A percentile compares a stretch with the other conserved stretches of the same genome.
Conservation (phyloP, 1,140 invertebrate species). For the Dendrolimus punctatus region DNA sequence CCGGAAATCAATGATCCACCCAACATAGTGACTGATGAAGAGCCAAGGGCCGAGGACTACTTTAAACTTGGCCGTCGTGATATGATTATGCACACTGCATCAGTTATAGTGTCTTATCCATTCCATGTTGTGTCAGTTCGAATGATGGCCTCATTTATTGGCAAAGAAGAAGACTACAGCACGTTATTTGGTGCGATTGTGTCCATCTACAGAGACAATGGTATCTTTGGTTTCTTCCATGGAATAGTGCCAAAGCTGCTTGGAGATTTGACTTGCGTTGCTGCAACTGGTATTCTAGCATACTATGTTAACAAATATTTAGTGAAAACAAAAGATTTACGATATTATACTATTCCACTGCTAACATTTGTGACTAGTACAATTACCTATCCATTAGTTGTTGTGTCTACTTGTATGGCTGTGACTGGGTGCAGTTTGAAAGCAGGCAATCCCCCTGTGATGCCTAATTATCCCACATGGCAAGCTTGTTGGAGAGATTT, state of each 20-base stretch:
- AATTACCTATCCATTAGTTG: slow-evolving; percentile 88
- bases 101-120: slow-evolving; percentile 87
- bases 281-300: slow-evolving; percentile 80
- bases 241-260: slow-evolving; percentile 87
- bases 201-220: slow-evolving; percentile 87
- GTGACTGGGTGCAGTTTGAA: slow-evolving; percentile 82
- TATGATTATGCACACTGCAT: slow-evolving; percentile 79
- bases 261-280: slow-evolving; percentile 82
- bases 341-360: slow-evolving; percentile 73
- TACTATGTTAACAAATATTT: slow-evolving; percentile 86
- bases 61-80: slow-evolving; percentile 73
- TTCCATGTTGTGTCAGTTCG: slow-evolving; percentile 89
- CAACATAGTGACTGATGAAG: slow-evolving; percentile 66
- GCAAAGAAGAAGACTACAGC: slow-evolving; percentile 87
- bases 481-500: slow-evolving; percentile 86
- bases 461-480: slow-evolving; percentile 87
- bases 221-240: slow-evolving; percentile 87
- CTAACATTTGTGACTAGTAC: slow-evolving; percentile 79
- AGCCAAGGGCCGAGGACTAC: slow-evolving; percentile 63
- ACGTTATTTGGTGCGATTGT: slow-evolving; percentile 80
- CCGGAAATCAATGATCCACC: slow-evolving; percentile 64
- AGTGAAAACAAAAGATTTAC: slow-evolving; percentile 81
- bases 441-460: slow-evolving; percentile 84
- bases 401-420: slow-evolving; percentile 90
- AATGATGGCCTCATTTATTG: slow-evolving; percentile 95